phyloP scores from a whole-genome alignment of 1,140 invertebrate genomes.

The Saccostrea glomerata region DNA sequence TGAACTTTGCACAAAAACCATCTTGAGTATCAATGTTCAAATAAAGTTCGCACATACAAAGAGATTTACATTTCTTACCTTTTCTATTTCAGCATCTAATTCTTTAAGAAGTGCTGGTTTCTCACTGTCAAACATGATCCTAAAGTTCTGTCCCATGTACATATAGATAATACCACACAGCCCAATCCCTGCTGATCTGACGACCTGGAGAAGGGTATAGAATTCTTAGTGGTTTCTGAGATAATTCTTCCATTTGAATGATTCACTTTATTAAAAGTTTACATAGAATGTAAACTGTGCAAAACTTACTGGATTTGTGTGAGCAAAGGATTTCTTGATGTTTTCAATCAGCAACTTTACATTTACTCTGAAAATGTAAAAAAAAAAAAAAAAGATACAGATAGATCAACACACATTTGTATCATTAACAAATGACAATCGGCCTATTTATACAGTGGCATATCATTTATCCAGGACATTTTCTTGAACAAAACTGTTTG shows the following conservation, averaged over 20 bases:
- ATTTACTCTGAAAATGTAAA: constrained; percentile 84
- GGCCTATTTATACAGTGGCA: too few relatives aligned
- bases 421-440: too few relatives aligned
- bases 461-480: too few relatives aligned
- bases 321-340: constrained; percentile 89
- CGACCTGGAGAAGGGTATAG: constrained; percentile 76
- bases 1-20: too few relatives aligned
- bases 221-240: background rate
- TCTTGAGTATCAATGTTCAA: too few relatives aligned
- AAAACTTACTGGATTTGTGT: constrained; percentile 86
- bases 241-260: background rate
- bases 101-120: constrained; percentile 91
- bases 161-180: constrained; percentile 87
- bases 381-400: background rate
- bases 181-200: constrained; percentile 87
- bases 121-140: constrained; percentile 91
- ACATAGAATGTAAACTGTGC: background rate
- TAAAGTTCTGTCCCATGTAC: constrained; percentile 87
- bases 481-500: too few relatives aligned
- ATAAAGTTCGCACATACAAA: too few relatives aligned
- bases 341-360: constrained; percentile 89
- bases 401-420: too few relatives aligned
- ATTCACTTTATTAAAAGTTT: background rate
- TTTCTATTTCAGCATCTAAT: constrained; percentile 93
- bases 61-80: constrained; percentile 78